Percentiles rank a stretch among this genome's conserved stretches.
Conservation (phyloP, 2,113 vertebrate genomes). For the Odontophorus gujanensis region DNA sequence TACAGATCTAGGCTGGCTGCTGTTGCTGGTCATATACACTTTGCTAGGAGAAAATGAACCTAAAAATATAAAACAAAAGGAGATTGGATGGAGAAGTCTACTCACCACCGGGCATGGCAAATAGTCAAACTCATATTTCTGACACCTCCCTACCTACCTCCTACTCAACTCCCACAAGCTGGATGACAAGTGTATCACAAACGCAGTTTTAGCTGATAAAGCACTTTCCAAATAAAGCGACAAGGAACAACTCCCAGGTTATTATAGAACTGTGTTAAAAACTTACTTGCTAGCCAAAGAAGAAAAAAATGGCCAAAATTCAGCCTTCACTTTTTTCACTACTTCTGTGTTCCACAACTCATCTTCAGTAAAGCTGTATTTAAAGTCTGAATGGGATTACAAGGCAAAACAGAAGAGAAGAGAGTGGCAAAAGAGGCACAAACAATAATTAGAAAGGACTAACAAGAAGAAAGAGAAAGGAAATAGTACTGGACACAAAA, state of each 20-base stretch:
- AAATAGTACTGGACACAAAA: background rate
- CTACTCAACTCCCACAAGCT: background rate
- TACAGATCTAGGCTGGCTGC: background rate
- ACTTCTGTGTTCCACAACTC: background rate
- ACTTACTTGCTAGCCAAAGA: background rate
- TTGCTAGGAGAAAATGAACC: background rate
- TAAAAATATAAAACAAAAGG: conserved; percentile 15
- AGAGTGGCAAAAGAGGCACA: background rate
- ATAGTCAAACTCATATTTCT: background rate
- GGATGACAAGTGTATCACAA: conserved; percentile 7
- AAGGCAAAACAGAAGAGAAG: background rate
- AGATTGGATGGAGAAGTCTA: background rate
- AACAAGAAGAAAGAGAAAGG: background rate
- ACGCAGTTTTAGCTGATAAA: background rate
- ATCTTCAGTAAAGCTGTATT: background rate
- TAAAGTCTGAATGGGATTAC: background rate
- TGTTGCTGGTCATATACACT: background rate
- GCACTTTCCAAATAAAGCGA: background rate
- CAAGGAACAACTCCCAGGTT: background rate
- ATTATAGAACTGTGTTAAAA: background rate
- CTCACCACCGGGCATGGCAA: background rate
- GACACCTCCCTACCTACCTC: conserved; percentile 16
- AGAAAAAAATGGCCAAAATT: background rate
- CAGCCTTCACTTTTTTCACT: background rate
- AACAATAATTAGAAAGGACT: background rate